These are phyloP conservation scores for Hippocampus barbouri DNA, from an alignment of 2,113 vertebrate species.

Conservation along the genomic window DNA sequence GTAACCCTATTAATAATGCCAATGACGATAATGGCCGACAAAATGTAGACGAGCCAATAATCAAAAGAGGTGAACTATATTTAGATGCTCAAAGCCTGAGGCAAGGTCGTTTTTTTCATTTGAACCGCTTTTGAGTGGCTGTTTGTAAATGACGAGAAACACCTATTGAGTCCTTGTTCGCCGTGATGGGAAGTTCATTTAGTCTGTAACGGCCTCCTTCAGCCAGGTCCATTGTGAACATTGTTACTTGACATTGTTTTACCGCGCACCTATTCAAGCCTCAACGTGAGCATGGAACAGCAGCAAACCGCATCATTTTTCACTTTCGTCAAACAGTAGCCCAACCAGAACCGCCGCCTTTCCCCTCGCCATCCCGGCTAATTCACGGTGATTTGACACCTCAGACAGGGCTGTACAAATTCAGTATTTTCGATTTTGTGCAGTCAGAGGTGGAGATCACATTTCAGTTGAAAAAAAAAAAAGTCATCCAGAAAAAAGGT, in stretches of 20 bases:
- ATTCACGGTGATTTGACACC: conserved; percentile 6
- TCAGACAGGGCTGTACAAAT: conserved; percentile 4
- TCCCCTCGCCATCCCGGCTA: neutral
- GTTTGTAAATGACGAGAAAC: neutral
- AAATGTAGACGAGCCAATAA: neutral
- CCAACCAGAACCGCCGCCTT: neutral
- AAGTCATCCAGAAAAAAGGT: conserved; percentile 22
- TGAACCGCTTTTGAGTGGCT: neutral
- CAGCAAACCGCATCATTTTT: neutral
- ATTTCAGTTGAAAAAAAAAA: neutral
- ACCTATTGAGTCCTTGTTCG: too few relatives aligned
- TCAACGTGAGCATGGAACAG: neutral
- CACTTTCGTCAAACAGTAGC: neutral
- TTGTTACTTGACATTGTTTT: neutral
- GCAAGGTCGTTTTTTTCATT: neutral
- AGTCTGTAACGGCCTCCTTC: neutral
- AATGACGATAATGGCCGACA: neutral
- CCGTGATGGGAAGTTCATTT: too few relatives aligned
- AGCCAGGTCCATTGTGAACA: neutral
- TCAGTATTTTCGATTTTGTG: conserved; percentile 3
- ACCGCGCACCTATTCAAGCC: neutral
- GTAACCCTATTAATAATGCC: neutral
- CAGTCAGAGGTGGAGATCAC: conserved; percentile 4
- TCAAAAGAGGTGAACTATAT: neutral
- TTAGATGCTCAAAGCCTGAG: neutral